These are phyloP conservation scores for Cepaea hortensis DNA, from an alignment of 2,888 invertebrate species.

Conservation along the genomic window DNA sequence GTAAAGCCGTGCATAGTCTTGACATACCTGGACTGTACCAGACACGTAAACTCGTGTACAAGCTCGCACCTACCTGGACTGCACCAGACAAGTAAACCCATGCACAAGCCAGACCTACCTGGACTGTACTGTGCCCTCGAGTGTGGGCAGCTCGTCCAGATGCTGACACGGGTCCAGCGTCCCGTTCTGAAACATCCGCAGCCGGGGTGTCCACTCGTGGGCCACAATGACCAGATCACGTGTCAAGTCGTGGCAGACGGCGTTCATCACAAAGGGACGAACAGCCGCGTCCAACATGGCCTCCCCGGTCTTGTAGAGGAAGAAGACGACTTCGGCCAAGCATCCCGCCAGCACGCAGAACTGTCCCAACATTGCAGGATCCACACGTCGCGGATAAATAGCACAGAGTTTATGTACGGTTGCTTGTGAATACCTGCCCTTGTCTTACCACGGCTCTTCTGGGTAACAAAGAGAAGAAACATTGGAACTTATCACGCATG, in stretches of 20 bases:
- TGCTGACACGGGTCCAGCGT: constrained; percentile 33
- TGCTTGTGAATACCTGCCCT: background rate
- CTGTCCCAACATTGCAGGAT: constrained; percentile 19
- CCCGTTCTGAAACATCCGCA: constrained; percentile 30
- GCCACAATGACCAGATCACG: constrained; percentile 51
- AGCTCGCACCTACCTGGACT: no score
- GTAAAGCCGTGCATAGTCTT: no score
- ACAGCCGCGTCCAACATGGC: constrained; percentile 75
- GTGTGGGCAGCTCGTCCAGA: constrained; percentile 39
- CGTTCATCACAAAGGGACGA: constrained; percentile 71
- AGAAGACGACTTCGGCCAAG: constrained; percentile 71
- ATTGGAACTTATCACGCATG: no score
- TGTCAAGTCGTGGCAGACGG: constrained; percentile 65
- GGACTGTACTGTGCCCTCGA: constrained; percentile 20
- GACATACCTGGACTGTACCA: no score
- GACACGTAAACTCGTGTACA: no score
- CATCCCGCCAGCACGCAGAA: constrained; percentile 44
- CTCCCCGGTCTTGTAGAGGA: constrained; percentile 75
- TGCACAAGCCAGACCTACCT: background rate
- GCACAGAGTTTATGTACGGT: no score
- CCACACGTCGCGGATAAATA: background rate
- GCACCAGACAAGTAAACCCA: background rate
- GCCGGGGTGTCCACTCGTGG: constrained; percentile 14
- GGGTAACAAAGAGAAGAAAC: no score
- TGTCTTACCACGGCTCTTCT: no score